These are phyloP conservation scores for Campylorhamphus procurvoides DNA, from an alignment of 2,113 vertebrate species.

Conservation along the genomic window DNA sequence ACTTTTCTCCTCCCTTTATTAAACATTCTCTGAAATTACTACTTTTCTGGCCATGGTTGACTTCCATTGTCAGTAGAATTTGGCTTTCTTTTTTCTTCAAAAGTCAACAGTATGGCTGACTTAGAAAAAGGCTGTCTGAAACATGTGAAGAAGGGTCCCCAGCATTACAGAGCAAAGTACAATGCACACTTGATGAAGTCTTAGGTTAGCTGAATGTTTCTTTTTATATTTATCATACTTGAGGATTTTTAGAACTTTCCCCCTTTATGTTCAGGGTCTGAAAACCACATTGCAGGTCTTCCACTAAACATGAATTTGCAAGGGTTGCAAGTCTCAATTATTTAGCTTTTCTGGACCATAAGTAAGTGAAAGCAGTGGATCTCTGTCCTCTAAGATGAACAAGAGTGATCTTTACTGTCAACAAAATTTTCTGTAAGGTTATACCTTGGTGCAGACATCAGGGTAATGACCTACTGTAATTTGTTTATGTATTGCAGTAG, in stretches of 20 bases:
- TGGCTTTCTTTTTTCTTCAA: not conserved
- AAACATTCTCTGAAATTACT: not conserved
- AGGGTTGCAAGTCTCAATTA: not conserved
- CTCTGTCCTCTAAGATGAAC: not conserved
- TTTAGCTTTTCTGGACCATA: not conserved
- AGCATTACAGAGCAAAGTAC: not conserved
- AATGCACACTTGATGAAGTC: not conserved
- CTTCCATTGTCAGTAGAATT: not conserved
- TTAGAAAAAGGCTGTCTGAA: not conserved
- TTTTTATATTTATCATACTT: not conserved
- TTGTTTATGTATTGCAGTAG: not conserved
- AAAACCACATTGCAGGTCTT: not conserved
- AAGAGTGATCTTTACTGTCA: not conserved
- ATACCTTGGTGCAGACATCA: not conserved
- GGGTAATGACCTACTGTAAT: not conserved
- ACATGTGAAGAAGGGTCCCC: not conserved
- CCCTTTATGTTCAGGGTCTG: not conserved
- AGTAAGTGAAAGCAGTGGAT: not conserved
- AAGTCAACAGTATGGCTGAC: not conserved
- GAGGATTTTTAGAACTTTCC: not conserved
- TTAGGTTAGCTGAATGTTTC: not conserved
- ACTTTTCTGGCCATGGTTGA: not conserved
- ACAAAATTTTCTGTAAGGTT: not conserved
- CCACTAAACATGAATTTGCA: not conserved
- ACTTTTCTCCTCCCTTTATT: not conserved